Percentiles rank a stretch among this genome's conserved stretches.
These are phyloP conservation scores for Apostichopus japonicus DNA, from an alignment of 35 echinoderm and acorn worm genomes.

Conservation along the genomic window DNA sequence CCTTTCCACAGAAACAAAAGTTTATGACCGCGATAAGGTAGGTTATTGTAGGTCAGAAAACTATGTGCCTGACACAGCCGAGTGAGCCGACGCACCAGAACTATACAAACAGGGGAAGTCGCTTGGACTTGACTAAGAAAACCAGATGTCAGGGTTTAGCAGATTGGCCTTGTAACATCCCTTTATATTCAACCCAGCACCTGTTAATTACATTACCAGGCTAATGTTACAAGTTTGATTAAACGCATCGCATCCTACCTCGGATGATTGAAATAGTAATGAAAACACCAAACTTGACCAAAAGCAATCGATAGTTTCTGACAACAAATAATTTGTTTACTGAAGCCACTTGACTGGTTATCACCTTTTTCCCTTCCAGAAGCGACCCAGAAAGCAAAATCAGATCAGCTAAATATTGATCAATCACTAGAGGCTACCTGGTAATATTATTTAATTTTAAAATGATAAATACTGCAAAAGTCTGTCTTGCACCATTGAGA, in stretches of 20 bases:
- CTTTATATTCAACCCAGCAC: background rate
- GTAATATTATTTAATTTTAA: too few species aligned
- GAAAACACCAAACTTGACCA: constrained; percentile 31
- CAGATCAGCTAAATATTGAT: too few species aligned
- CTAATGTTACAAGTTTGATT: constrained; percentile 54
- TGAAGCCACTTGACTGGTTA: background rate
- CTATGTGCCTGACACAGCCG: background rate
- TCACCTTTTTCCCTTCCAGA: background rate
- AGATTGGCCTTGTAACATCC: constrained; percentile 50
- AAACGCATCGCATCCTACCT: constrained; percentile 8
- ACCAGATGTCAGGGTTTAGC: constrained; percentile 45
- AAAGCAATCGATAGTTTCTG: background rate
- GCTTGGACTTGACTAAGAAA: constrained; percentile 9
- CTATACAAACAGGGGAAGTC: constrained; percentile 45
- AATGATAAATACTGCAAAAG: too few species aligned
- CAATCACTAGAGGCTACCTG: too few species aligned
- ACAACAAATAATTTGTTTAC: background rate
- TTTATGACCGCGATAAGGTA: background rate
- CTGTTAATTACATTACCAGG: constrained; percentile 35
- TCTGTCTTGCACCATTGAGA: too few species aligned
- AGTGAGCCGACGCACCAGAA: background rate
- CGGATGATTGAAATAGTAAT: background rate
- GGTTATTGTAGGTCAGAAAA: constrained; percentile 37
- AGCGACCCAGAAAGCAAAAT: background rate
- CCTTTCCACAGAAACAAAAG: background rate